Evolutionary conservation across 1,140 invertebrate species (phyloP), one percentile per base, ranked within the genome.

Genomic region (Drosophila novamexicana): DNA sequence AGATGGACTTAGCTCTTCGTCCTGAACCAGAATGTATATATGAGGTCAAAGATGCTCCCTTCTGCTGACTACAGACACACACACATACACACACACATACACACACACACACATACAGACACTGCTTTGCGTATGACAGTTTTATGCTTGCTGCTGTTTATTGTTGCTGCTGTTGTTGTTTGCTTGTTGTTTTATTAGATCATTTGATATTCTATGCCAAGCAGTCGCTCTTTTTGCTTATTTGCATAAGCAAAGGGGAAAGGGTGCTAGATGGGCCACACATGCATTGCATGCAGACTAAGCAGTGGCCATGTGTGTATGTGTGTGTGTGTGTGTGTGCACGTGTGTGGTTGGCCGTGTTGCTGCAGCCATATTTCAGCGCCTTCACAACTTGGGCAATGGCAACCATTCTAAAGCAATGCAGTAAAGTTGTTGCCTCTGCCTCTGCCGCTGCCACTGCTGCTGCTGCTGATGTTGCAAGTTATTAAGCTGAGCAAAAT

Each of bases 161-260:
- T 29, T 29, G 22, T 40, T 79, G 66, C 22, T 65, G 69, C n/a
- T 75, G 53, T 44, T 67, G 77, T 52, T 62, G 53, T 65, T 63
- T 54, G 40, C 54, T 58, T 74, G 59, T 64, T 77, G 57, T 81
- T 86, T 81, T 66, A 86, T 85, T 85, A 81, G 81, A 85, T 81
- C 82, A 85, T 85, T 85, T 84, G 77, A 77, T 84, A 84, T 84
- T 77, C 81, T 84, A 84, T 84, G 74, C 74, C 81, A 75, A 75
- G 81, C 81, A 83, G 80, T 72, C 66, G 80, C 68, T 58, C 67
- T 79, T 77, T 77, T 71, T 64, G 71, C 80, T 66, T 68, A 83
- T 83, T 83, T 83, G 72, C 80, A 83, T 83, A 82, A 67, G 69
- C 52, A 39, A 36, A 76, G 40, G 12, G 36, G 16, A 18, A n/a